phyloP scores from a whole-genome alignment of 1,140 invertebrate species.

The Harpegnathos saltator region DNA sequence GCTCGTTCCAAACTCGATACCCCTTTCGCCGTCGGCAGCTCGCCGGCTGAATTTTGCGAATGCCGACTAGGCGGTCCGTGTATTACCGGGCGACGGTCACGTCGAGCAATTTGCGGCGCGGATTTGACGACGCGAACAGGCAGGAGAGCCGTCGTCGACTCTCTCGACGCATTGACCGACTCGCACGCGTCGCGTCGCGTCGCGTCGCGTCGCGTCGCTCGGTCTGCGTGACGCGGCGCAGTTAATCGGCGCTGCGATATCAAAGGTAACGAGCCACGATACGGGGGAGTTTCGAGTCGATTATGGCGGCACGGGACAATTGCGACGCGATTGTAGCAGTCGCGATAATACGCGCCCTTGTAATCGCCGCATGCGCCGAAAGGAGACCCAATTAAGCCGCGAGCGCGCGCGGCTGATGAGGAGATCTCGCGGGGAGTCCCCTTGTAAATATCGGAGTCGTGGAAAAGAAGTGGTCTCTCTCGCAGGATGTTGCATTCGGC shows the following conservation, averaged over 20 bases:
- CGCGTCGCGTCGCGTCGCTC: not conserved
- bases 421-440: not conserved
- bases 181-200: not conserved
- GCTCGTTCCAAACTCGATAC: constrained; percentile 36
- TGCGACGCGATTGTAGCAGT: not conserved
- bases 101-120: not conserved
- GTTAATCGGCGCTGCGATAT: constrained; percentile 41
- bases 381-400: not conserved
- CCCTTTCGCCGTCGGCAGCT: not conserved
- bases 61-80: not conserved
- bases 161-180: too few relatives aligned
- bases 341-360: constrained; percentile 14
- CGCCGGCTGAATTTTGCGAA: constrained; percentile 58
- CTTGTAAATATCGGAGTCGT: not conserved
- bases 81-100: not conserved
- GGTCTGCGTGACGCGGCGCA: not conserved
- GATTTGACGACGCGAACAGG: not conserved
- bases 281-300: constrained; percentile 36
- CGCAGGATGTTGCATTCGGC: too few relatives aligned
- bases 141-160: too few relatives aligned
- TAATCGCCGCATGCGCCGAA: not conserved
- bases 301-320: constrained; percentile 17
- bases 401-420: not conserved
- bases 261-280: constrained; percentile 44
- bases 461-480: too few relatives aligned